A percentile compares a stretch with the other conserved stretches of the same genome.
Evolutionary conservation across 2,888 invertebrate genomes (phyloP).

Genomic region (Sinentomon sp.): DNA sequence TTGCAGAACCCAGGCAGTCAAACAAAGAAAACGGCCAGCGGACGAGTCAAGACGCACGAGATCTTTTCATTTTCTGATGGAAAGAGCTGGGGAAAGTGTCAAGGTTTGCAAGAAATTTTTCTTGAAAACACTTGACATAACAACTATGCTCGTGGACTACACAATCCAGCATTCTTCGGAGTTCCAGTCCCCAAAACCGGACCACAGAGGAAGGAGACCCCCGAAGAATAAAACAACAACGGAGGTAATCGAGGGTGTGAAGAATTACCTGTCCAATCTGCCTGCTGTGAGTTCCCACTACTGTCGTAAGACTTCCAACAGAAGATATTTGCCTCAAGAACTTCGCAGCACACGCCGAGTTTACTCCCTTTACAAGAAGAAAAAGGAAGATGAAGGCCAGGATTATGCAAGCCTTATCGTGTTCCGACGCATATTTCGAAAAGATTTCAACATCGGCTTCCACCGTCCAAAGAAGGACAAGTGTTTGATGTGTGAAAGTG

Average conservation of each 20-base stretch:
- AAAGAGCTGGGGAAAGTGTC: neutral
- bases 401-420: no score
- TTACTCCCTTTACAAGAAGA: no score
- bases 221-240: neutral
- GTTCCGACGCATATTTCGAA: slow-evolving; percentile 9
- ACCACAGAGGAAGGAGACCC: neutral
- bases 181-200: neutral
- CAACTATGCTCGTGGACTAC: neutral
- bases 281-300: neutral
- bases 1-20: no score
- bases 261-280: neutral
- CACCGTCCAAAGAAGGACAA: slow-evolving; percentile 14
- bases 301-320: neutral
- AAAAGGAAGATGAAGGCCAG: no score
- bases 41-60: neutral
- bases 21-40: no score
- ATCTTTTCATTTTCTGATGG: neutral
- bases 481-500: slow-evolving; percentile 5
- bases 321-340: neutral
- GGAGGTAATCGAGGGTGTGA: neutral
- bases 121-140: neutral
- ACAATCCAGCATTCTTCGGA: neutral
- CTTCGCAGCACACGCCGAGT: no score
- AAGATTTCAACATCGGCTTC: slow-evolving; percentile 13
- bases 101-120: neutral